Evolutionary conservation across 2,113 vertebrate species (phyloP).

Genomic region (Lamprologus lemairii): DNA sequence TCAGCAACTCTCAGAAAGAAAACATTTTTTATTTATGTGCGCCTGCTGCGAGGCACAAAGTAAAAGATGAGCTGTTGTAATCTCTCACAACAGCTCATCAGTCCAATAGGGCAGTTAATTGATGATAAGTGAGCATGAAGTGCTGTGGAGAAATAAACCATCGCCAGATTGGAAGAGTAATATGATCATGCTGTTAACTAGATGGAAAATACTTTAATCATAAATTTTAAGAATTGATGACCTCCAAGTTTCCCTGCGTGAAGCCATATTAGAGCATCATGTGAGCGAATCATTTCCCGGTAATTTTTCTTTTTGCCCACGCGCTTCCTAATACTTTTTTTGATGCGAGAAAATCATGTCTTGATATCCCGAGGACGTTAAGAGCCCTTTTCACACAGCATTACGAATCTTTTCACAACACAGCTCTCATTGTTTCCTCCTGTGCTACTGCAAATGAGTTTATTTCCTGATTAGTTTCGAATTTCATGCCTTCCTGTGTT

Average conservation of each 20-base stretch:
- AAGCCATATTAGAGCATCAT: not conserved
- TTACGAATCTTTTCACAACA: slow-evolving; percentile 18
- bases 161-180: not conserved
- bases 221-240: not conserved
- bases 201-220: not conserved
- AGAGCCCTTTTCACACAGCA: not conserved
- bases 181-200: not conserved
- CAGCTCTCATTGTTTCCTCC: slow-evolving; percentile 26
- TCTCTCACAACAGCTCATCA: not conserved
- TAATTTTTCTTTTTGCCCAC: not conserved
- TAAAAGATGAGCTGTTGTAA: not conserved
- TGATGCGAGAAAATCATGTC: not conserved
- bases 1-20: not conserved
- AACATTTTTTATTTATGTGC: not conserved
- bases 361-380: not conserved
- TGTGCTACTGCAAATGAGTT: slow-evolving; percentile 26
- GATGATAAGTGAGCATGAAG: not conserved
- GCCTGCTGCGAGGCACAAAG: not conserved
- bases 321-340: not conserved
- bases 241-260: not conserved
- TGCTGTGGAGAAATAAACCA: not conserved
- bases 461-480: slow-evolving; percentile 42
- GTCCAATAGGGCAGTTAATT: not conserved
- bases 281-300: not conserved
- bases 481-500: slow-evolving; percentile 45